Percentiles rank a stretch among this genome's conserved stretches.
phyloP scores from a whole-genome alignment of 2,888 invertebrate species.

The Tanypteryx hageni region DNA sequence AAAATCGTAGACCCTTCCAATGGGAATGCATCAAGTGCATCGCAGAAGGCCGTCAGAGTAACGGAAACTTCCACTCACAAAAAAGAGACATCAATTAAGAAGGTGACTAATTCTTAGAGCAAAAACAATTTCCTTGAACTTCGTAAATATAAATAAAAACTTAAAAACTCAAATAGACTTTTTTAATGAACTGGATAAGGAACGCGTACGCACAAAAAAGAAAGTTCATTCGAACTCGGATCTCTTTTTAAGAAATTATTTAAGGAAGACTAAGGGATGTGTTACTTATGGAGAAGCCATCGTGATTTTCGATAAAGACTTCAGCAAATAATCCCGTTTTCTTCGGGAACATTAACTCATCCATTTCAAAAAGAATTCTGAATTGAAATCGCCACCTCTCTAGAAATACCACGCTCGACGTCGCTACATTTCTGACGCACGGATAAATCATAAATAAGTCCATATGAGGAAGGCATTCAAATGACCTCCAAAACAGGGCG shows the following conservation, averaged over 20 bases:
- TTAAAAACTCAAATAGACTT: too few species aligned
- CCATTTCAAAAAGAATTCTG: not conserved
- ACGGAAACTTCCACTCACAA: not conserved
- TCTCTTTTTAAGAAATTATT: too few species aligned
- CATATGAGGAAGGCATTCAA: not conserved
- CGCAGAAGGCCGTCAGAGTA: not conserved
- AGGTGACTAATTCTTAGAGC: too few species aligned
- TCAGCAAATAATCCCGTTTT: not conserved
- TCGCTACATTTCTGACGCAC: not conserved
- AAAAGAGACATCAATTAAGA: not conserved
- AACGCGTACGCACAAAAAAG: too few species aligned
- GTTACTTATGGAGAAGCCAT: too few species aligned
- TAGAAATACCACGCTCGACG: not conserved
- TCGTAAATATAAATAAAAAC: too few species aligned
- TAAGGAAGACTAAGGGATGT: too few species aligned
- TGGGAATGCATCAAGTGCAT: not conserved
- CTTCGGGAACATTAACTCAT: not conserved
- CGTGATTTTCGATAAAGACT: too few species aligned
- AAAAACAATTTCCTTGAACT: too few species aligned
- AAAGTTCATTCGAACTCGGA: too few species aligned
- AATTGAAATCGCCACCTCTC: not conserved
- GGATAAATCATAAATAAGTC: not conserved
- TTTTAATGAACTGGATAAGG: too few species aligned
- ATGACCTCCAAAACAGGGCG: not conserved
- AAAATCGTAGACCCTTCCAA: not conserved